Percentiles rank a stretch among this genome's conserved stretches.
Conservation (phyloP, 2,797 vertebrate genomes). For the Novumbra hubbsi region DNA sequence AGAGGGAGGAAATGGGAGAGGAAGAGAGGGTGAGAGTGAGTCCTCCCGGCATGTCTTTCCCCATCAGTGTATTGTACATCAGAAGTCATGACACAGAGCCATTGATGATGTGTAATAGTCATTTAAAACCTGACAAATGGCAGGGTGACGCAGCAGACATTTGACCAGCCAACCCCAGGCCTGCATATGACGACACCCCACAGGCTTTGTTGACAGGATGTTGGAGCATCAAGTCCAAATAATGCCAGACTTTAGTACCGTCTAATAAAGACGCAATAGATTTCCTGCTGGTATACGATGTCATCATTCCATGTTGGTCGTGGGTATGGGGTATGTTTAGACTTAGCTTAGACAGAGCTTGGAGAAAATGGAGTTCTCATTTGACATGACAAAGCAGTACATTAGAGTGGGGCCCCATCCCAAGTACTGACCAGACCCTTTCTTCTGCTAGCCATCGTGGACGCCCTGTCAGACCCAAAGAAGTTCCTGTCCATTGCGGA, state of each 20-base stretch:
- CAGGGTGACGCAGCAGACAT: slow-evolving; percentile 54
- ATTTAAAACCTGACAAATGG: slow-evolving; percentile 42
- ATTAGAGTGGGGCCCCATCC: background rate
- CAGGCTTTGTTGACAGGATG: background rate
- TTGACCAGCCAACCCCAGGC: slow-evolving; percentile 57
- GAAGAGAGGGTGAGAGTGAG: background rate
- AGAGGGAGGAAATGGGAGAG: background rate
- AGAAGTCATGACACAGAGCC: slow-evolving; percentile 51
- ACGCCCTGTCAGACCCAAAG: slow-evolving; percentile 98
- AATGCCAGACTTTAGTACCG: background rate
- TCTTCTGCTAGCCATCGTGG: slow-evolving; percentile 44
- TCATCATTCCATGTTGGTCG: background rate
- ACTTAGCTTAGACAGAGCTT: background rate
- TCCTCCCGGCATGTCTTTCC: slow-evolving; percentile 3
- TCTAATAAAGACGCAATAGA: background rate
- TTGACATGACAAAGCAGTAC: background rate
- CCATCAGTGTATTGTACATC: slow-evolving; percentile 39
- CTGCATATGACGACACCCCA: background rate
- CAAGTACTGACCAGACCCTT: background rate
- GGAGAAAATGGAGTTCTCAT: background rate
- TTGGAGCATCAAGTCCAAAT: background rate
- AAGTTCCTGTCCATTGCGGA: slow-evolving; percentile 99
- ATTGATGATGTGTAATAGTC: slow-evolving; percentile 58
- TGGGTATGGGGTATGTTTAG: background rate
- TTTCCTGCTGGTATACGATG: background rate